Evolutionary conservation across 2,113 vertebrate genomes (phyloP).

Genomic region (Malurus alboscapulatus): DNA sequence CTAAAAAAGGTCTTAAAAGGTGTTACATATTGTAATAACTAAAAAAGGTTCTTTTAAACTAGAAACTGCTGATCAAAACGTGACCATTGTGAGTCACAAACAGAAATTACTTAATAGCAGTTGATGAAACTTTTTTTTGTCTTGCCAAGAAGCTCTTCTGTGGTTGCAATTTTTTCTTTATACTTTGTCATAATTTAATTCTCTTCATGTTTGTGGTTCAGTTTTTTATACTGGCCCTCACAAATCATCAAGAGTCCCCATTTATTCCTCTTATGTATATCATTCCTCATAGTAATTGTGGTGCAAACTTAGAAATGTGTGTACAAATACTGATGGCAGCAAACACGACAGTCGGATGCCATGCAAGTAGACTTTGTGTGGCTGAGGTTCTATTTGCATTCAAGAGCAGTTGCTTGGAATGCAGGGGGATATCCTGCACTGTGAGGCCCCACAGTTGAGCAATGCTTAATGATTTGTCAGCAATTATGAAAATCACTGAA

Average conservation of each 20-base stretch:
- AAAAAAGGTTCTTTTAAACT: neutral
- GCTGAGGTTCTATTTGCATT: neutral
- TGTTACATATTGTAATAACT: too few species aligned
- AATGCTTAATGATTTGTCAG: neutral
- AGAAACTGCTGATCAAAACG: neutral
- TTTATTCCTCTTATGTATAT: neutral
- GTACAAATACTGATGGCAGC: neutral
- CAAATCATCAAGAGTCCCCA: neutral
- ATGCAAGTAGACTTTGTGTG: neutral
- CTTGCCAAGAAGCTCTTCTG: neutral
- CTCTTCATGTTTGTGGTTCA: neutral
- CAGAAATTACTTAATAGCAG: neutral
- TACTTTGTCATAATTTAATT: neutral
- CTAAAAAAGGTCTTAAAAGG: neutral
- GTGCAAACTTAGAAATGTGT: neutral
- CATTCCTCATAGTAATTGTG: neutral
- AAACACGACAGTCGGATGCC: neutral
- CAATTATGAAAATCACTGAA: neutral
- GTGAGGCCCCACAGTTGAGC: neutral
- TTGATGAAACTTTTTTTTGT: neutral
- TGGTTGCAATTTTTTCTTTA: neutral
- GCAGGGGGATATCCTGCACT: neutral
- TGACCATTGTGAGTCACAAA: neutral
- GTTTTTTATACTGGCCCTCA: neutral
- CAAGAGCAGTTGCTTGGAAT: neutral